These are phyloP conservation scores for Stomatorhinus ivindoensis DNA, from an alignment of 2,113 vertebrate species.

Conservation along the genomic window DNA sequence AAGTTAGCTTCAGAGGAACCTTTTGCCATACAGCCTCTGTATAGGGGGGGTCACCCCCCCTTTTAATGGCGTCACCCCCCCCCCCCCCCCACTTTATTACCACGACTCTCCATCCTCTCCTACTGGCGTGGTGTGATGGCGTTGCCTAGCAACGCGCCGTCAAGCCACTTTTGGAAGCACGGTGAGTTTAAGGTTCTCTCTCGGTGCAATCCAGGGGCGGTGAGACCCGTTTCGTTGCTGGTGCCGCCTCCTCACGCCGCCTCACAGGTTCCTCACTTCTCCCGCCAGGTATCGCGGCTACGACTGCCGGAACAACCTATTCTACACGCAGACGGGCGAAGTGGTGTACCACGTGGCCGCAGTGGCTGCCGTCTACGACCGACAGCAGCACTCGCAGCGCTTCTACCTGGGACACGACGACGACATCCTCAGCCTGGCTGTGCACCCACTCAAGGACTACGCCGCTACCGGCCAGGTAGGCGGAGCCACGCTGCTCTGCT, in stretches of 20 bases:
- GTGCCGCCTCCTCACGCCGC: background rate
- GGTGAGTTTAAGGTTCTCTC: background rate
- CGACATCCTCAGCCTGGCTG: constrained; percentile 82
- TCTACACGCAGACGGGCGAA: constrained; percentile 86
- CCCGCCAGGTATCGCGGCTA: constrained; percentile 80
- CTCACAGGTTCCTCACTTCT: background rate
- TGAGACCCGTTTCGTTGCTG: background rate
- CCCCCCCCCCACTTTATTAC: background rate
- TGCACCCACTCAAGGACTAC: constrained; percentile 87
- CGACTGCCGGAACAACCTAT: constrained; percentile 92
- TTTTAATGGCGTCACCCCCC: background rate
- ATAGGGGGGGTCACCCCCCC: too few species aligned
- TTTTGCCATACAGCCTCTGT: background rate
- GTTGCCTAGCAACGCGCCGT: background rate
- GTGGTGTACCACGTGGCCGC: constrained; percentile 94
- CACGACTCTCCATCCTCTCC: background rate
- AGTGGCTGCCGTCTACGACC: constrained; percentile 77
- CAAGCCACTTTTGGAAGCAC: background rate
- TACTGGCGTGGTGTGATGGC: background rate
- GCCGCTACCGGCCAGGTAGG: constrained; percentile 85
- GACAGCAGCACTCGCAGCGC: constrained; percentile 80
- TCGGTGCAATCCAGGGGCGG: background rate
- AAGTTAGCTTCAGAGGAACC: background rate
- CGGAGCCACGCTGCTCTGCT: background rate
- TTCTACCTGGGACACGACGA: constrained; percentile 93